Evolutionary conservation across 2,888 invertebrate species (phyloP), one percentile per base, ranked within the genome.

Genomic region (Drosophila vallismaia): DNA sequence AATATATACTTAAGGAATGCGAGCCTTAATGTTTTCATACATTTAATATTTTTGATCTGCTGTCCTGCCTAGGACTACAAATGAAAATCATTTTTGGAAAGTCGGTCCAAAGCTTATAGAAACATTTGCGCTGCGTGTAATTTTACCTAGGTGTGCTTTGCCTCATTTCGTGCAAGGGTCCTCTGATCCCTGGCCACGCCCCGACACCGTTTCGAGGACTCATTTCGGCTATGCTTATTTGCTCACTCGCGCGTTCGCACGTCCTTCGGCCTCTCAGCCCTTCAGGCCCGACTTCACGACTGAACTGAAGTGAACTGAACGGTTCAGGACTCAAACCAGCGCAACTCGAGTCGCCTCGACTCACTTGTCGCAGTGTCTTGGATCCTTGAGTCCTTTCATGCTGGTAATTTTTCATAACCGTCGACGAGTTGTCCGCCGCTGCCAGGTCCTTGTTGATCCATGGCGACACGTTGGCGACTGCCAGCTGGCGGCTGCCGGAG

Each of bases 361-460:
- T 67, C 66, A 64, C 48, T 54, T 57, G 60, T 44, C 70, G 50
- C 62, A 44, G 60, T 62, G 57, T 46, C 60, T 56, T 51, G 51
- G 62, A 53, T 60, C 63, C 60, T 48, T 60, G 45, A 50, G 64
- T 77, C 70, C 74, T 59, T 72, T 75, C 78, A 67, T 63, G 55
- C 62, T 71, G 62, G 83, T 63, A 77, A 74, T 83, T 85, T 80
- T 85, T 83, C 81, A 84, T 83, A 83, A 80, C 42, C 71, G 75
- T 56, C 70, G 74, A 52, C 70, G 49, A 69, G 71, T 71, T 55
- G 58, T 57, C 59, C 59, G 68, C 66, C 48, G 49, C 60, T 70
- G 63, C 53, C 73, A 60, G 64, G 36, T 66, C 59, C 51, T 58
- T 75, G 77, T 74, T 79, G 82, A 85, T 85, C 77, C 81, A 80